These are phyloP conservation scores for Eleginops maclovinus DNA, from an alignment of 2,113 vertebrate species.

Conservation along the genomic window DNA sequence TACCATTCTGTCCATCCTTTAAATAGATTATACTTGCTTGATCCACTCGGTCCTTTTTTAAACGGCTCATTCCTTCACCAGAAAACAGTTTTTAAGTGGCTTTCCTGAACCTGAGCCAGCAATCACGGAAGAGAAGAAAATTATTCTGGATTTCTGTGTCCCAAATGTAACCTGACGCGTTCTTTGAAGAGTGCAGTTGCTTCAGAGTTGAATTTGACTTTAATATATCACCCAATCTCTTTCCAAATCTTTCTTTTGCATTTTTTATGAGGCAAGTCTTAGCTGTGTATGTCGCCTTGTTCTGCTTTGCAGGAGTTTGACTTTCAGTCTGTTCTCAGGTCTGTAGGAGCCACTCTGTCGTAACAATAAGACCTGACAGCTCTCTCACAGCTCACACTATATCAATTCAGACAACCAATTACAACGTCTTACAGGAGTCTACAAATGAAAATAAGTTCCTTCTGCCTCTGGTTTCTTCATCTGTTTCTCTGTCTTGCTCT, in stretches of 20 bases:
- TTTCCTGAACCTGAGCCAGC: not conserved
- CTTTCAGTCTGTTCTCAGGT: slow-evolving; percentile 12
- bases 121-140: not conserved
- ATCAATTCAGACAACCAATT: slow-evolving; percentile 71
- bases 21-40: slow-evolving; percentile 36
- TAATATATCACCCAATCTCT: not conserved
- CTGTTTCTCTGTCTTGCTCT: slow-evolving; percentile 1
- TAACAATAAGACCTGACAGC: slow-evolving; percentile 53
- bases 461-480: slow-evolving; percentile 24
- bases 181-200: not conserved
- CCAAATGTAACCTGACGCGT: not conserved
- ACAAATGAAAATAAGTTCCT: slow-evolving; percentile 56
- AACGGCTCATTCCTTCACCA: not conserved
- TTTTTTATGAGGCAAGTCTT: not conserved
- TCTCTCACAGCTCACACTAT: slow-evolving; percentile 29
- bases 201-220: not conserved
- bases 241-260: not conserved
- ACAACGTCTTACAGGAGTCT: slow-evolving; percentile 53
- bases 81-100: slow-evolving; percentile 7
- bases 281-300: not conserved
- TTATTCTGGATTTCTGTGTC: not conserved
- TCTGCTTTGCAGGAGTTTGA: slow-evolving; percentile 9
- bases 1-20: slow-evolving; percentile 29
- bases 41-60: slow-evolving; percentile 16
- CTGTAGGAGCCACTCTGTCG: slow-evolving; percentile 21